Evolutionary conservation across 1,140 invertebrate genomes (phyloP), one percentile per base, ranked within the genome.

Genomic region (Planococcus citri): DNA sequence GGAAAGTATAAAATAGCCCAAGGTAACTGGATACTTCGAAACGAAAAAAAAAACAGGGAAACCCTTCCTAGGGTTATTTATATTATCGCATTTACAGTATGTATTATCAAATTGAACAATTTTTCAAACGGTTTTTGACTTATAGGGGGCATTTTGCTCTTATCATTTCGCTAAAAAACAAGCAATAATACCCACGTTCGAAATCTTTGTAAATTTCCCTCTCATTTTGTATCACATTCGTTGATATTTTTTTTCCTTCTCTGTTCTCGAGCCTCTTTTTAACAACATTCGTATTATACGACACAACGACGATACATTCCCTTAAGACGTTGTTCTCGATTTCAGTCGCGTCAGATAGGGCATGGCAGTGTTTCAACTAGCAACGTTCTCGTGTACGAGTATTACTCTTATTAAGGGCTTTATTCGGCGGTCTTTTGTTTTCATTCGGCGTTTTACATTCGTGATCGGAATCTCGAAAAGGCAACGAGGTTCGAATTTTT

Each of bases 381-480:
- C 41, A n/a, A n/a, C n/a, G n/a, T n/a, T 12, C 29, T 12, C 29
- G 3, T 33, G 29, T 51, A 51, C 33, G 33, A 6, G 33, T 14
- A 37, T 37, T 14, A 14, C 33, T 51, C 41, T 51, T 51, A 51
- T 51, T 51, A 51, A 17, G 17, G 17, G 12, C n/a, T 51, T 51
- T 12, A 33, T 9, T 51, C 41, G 41, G 4, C 41, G 41, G 41
- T 51, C 10, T 51, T 51, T 51, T 51, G 41, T 51, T 51, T 51
- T 51, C 41, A 51, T 51, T 51, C 41, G 41, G 41, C 41, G 41
- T 51, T 51, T 51, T 51, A 51, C 41, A n/a, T 51, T n/a, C 41
- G 41, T 51, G 41, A 51, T 51, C 41, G 41, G 41, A 51, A 51
- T 51, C 10, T 3, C 41, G 17, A 14, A 37, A 37, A 8, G 33